Conservation (phyloP, 2,888 invertebrate species). For the Fragum whitleyi region DNA sequence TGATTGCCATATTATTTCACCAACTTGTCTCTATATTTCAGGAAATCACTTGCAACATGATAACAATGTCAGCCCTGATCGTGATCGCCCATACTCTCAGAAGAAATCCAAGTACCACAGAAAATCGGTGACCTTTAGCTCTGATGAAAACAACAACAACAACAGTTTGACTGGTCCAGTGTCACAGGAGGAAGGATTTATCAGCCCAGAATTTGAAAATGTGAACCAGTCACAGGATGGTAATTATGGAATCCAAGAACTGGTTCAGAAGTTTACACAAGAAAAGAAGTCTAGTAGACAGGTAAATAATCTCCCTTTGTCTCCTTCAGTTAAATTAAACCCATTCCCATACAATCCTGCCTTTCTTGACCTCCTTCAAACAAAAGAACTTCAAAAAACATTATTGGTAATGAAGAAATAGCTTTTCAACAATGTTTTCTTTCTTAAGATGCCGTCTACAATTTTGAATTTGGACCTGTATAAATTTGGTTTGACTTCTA, state of each 20-base stretch:
- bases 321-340: too few species aligned
- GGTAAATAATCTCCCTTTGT: conserved; percentile 18
- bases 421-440: too few species aligned
- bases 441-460: too few species aligned
- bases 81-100: conserved; percentile 35
- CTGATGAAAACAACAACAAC: conserved; percentile 9
- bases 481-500: too few species aligned
- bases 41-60: not conserved
- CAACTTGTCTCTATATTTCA: too few species aligned
- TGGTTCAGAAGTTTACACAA: conserved; percentile 64
- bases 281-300: conserved; percentile 70
- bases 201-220: conserved; percentile 18
- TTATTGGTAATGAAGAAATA: too few species aligned
- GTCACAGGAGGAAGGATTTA: conserved; percentile 10
- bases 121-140: not conserved
- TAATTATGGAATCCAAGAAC: conserved; percentile 43
- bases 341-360: too few species aligned
- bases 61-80: conserved; percentile 22
- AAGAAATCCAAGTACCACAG: not conserved
- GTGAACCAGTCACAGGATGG: conserved; percentile 14
- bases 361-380: too few species aligned
- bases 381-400: too few species aligned
- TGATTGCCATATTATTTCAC: too few species aligned
- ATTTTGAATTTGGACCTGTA: too few species aligned
- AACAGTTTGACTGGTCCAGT: conserved; percentile 13